Evolutionary conservation across 2,113 vertebrate species (phyloP), one percentile per base, ranked within the genome.

Genomic region (Microtus oregoni): DNA sequence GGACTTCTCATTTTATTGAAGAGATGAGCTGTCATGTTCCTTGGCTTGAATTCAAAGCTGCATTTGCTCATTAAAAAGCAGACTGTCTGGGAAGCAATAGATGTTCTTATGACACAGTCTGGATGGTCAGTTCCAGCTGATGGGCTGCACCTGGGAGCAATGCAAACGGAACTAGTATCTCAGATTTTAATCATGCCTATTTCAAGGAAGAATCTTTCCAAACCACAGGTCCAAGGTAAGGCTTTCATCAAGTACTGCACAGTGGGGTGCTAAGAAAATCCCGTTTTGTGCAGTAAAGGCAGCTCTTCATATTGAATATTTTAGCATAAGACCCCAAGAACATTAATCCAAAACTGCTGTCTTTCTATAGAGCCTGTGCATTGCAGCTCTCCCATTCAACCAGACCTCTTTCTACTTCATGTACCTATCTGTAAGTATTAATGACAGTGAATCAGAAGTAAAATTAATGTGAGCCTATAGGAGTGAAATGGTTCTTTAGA

Each of bases 131-230:
- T 35, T 67, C 68, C 0, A 19, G 38, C 78, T 93, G 75, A 17
- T 77, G 17, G 65, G 76, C 79, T 70, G 83, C 14, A 52, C 44
- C 65, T n/a, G 24, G 89, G 1, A 73, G 30, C 17, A 83, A 83
- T 35, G 58, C 7, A 75, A 90, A 87, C 19, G 78, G 28, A 82
- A 68, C 12, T 10, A 65, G 22, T 44, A 24, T 47, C 38, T 82
- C n/a, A 52, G 7, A 11, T 24, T 94, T 92, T 24, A 50, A 85
- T 75, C n/a, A 77, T 38, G 22, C 7, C 87, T 47, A 94, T 95
- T 67, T 78, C 15, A 93, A 41, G 70, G 86, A 91, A 89, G 28
- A 95, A 78, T 73, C 28, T 89, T 89, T 85, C 61, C n/a, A 95
- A 94, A 79, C 28, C 38, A 61, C 6, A 88, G 20, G 7, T 94